Base-by-base conservation (phyloP, 2,113 vertebrate species). In the Bombycilla garrulus region DNA sequence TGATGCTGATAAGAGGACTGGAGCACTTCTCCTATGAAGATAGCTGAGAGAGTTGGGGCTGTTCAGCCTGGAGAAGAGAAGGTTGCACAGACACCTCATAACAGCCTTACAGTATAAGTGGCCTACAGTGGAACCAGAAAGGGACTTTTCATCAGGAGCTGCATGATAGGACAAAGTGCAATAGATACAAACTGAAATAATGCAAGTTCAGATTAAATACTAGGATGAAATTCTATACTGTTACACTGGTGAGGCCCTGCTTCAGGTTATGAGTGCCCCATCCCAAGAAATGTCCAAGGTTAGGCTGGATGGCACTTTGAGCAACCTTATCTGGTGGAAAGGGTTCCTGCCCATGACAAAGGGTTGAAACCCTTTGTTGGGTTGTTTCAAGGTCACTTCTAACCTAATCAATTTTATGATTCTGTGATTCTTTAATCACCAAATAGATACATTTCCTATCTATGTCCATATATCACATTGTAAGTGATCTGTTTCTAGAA, bases 1-100 rank as follows among this genome's bases (percentile, higher is more conserved):
- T 1, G 0, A 35, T 25, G 11, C 2, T 60, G 24, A 1, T 40
- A 10, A 61, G n/a, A 74, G n/a, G 12, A 9, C 3, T 26, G 24
- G 20, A 60, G 13, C 24, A 53, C 8, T 40, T 40, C 1, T 1
- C 9, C 21, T 21, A 0, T 17, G 11, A 53, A 21, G 38, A n/a
- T 3, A 74, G 38, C 53, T 74, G 38, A 45, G 61, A 18, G 38
- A 31, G 16, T 6, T 53, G 29, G 24, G 6, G 3, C 14, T 31
- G 14, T 67, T 82, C 14, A 23, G 26, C 7, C 29, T 61, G 62
- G 47, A 69, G 29, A 38, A n/a, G 28, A 53, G 20, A 10, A 40
- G 29, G 5, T 23, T 51, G 18, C 17, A 10, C n/a, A 23, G 19
- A 29, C 12, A 29, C 5, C 47, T 61, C 23, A 5, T 24, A 64